Evolutionary conservation across 2,888 invertebrate genomes (phyloP).

Genomic region (Charanyca ferruginea): DNA sequence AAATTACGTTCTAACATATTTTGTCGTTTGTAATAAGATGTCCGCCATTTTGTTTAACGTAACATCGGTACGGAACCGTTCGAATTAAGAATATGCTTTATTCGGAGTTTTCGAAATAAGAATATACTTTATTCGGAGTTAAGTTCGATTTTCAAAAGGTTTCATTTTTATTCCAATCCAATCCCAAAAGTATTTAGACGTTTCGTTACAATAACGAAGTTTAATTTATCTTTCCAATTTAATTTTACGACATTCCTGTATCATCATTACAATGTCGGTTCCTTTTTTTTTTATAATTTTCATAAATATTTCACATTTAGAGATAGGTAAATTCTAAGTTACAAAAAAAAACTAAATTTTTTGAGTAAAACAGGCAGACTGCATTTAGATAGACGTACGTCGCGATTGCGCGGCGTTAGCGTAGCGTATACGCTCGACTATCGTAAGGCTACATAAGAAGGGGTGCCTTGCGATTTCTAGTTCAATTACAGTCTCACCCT

Average conservation of each 20-base stretch:
- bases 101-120: no score
- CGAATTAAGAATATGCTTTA: no score
- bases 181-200: no score
- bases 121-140: no score
- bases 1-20: conserved; percentile 8
- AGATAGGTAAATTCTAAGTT: conserved; percentile 4
- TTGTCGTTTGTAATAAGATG: neutral
- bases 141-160: no score
- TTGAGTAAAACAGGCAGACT: conserved; percentile 17
- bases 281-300: no score
- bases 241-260: neutral
- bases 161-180: no score
- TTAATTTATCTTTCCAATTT: neutral
- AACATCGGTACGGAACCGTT: no score
- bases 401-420: neutral
- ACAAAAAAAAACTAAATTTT: neutral
- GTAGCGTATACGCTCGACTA: neutral
- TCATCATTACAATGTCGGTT: no score
- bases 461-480: no score
- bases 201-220: neutral
- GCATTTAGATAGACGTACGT: neutral
- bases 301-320: no score
- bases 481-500: neutral
- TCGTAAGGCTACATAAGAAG: no score
- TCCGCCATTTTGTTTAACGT: neutral